Base-by-base conservation (phyloP, 1,140 invertebrate species). In the Antheraea mylitta region DNA sequence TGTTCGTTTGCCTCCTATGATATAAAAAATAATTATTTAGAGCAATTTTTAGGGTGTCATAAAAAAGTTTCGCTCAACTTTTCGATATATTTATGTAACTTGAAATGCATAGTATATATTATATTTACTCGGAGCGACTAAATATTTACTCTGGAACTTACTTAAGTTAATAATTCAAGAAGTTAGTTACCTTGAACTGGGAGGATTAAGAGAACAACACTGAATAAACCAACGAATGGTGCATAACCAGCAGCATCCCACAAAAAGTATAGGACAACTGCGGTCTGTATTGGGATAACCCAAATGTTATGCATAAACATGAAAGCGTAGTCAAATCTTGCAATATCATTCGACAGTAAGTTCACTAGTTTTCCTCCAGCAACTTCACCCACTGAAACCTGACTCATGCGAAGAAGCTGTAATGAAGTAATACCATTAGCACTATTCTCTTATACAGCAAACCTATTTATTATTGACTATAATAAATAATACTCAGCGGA, bases 301-400 rank as follows among this genome's bases (percentile, higher is more conserved):
- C 95, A 96, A 6, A 95, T 76, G 78, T 94, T 94, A 80, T 96
- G 94, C 36, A 95, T 80, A 75, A 93, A 94, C 73, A 94, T 87
- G 37, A 94, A 92, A 0, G 94, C 92, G 74, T 90, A 91, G 77
- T 96, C 95, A 66, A 96, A 94, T 6, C 95, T 91, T 9, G 93
- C 93, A 0, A 96, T 93, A 81, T 98, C 97, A 78, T 98, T 98
- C 1, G 97, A 97, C 66, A 98, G 88, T 13, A 98, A 86, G 89
- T 98, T 98, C 4, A 98, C 95, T 42, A 98, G 93, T 90, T 97
- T 96, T 0, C 97, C 97, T 3, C 95, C 95, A 0, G 96, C 96
- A 1, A 96, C 95, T 76, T 95, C 91, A 0, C 94, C 94, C 16
- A 97, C 79, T 0, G 96, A 94, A 62, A 92, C 91, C 89, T 94